phyloP scores from a whole-genome alignment of 2,797 vertebrate genomes.

The Momotus momota region DNA sequence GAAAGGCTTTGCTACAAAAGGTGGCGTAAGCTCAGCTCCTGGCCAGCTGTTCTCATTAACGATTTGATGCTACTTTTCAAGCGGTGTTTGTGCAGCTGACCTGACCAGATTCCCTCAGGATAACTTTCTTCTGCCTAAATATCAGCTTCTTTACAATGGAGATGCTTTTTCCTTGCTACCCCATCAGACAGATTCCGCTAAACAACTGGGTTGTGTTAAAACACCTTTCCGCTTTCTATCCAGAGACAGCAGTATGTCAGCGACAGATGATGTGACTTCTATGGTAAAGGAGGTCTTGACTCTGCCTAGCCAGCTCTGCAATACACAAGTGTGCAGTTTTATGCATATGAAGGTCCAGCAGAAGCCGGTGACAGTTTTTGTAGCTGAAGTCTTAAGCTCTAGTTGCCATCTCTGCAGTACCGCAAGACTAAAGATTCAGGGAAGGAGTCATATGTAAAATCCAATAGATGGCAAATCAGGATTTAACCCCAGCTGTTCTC shows the following conservation, averaged over 20 bases:
- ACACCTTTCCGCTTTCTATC: not conserved
- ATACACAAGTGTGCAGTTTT: not conserved
- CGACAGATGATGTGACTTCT: rapidly evolving
- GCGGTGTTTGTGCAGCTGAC: not conserved
- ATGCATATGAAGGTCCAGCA: not conserved
- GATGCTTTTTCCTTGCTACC: not conserved
- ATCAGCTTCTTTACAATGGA: not conserved
- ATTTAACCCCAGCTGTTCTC: not conserved
- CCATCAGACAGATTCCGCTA: not conserved
- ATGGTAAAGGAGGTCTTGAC: not conserved
- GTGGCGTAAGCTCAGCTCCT: not conserved
- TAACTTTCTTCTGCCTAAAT: not conserved
- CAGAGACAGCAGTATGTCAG: not conserved
- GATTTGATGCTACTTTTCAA: not conserved
- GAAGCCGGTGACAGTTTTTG: not conserved
- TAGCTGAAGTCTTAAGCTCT: not conserved
- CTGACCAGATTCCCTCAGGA: not conserved
- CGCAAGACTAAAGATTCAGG: not conserved
- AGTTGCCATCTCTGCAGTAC: not conserved
- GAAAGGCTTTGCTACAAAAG: not conserved
- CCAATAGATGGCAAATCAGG: not conserved
- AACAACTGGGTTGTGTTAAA: not conserved
- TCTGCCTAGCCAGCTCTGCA: not conserved
- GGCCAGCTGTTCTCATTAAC: slow-evolving; percentile 9
- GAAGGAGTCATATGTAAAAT: not conserved